phyloP scores from a whole-genome alignment of 2,888 invertebrate genomes.

The Limenitis camilla region DNA sequence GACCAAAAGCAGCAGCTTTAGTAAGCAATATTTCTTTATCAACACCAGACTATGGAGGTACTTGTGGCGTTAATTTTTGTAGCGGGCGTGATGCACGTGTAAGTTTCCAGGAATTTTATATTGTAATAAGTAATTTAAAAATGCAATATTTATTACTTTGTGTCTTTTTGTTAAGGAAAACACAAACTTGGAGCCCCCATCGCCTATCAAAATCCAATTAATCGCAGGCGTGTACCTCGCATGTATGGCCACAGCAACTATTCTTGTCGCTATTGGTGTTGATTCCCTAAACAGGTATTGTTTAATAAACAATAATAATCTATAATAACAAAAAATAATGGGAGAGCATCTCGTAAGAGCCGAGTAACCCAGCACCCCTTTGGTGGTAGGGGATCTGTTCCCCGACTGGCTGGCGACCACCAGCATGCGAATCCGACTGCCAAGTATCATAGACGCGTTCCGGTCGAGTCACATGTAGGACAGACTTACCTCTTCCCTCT shows the following conservation, averaged over 20 bases:
- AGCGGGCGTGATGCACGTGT: slow-evolving; percentile 66
- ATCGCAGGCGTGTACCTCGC: slow-evolving; percentile 87
- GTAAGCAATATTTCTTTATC: slow-evolving; percentile 34
- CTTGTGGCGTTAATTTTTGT: slow-evolving; percentile 86
- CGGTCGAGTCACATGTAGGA: no score
- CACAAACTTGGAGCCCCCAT: slow-evolving; percentile 82
- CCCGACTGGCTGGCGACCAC: no score
- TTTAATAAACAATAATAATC: background rate
- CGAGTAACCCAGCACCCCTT: no score
- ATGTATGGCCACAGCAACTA: slow-evolving; percentile 84
- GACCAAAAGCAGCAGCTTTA: slow-evolving; percentile 30
- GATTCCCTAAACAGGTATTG: slow-evolving; percentile 84
- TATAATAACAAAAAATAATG: no score
- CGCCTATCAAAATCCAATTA: slow-evolving; percentile 81
- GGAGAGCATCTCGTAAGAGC: no score
- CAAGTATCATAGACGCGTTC: no score
- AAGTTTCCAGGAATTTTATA: slow-evolving; percentile 18
- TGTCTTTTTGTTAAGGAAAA: slow-evolving; percentile 56
- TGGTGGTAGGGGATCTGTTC: no score
- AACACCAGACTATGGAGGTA: slow-evolving; percentile 65
- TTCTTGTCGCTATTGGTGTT: slow-evolving; percentile 84
- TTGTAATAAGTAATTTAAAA: background rate
- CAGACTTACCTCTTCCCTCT: no score
- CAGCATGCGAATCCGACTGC: no score
- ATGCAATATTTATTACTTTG: background rate